Conservation (phyloP, 2,888 invertebrate genomes). For the Drosophila suboccidentalis region DNA sequence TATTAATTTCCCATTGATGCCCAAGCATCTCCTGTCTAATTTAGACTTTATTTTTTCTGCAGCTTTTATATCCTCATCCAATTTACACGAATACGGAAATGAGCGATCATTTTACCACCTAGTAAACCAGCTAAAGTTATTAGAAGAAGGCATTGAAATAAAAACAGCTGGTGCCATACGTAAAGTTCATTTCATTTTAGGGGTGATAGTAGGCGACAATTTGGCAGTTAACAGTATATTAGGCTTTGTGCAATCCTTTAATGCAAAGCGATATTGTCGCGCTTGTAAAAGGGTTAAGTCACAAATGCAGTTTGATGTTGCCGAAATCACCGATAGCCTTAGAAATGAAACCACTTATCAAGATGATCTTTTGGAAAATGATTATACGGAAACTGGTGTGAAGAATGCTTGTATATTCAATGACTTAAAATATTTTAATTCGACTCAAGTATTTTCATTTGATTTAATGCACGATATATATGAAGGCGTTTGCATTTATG, state of each 20-base stretch:
- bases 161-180: no score
- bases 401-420: no score
- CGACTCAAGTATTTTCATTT: no score
- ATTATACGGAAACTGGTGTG: neutral
- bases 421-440: no score
- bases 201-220: constrained; percentile 3
- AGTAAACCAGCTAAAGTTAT: neutral
- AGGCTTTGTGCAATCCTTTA: constrained; percentile 4
- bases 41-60: neutral
- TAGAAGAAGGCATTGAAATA: neutral
- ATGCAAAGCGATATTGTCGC: neutral
- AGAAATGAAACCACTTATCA: neutral
- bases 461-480: no score
- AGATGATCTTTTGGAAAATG: no score
- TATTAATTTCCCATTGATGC: constrained; percentile 5
- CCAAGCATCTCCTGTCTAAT: neutral
- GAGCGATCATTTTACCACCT: neutral
- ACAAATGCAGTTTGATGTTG: neutral
- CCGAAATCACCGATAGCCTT: neutral
- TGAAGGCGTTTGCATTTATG: no score
- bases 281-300: neutral
- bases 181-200: neutral
- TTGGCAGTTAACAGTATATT: constrained; percentile 1
- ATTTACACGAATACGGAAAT: neutral
- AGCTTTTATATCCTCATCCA: neutral